Evolutionary conservation across 2,888 invertebrate species (phyloP), one percentile per base, ranked within the genome.

Genomic region (Phoenoteleia sp.): DNA sequence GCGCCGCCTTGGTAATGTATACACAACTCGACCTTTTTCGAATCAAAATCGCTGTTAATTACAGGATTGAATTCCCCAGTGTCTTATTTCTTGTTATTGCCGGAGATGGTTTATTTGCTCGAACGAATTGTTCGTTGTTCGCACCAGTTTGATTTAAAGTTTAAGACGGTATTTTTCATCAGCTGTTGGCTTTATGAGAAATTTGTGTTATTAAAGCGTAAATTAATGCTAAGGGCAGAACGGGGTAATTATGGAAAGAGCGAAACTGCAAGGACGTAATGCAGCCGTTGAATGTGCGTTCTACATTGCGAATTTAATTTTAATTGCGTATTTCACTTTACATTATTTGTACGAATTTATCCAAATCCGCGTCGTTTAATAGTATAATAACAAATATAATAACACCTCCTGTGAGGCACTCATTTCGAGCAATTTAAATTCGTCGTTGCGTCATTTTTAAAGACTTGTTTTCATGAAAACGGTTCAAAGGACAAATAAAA

Each of bases 31-130:
- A 33, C 45, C 56, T 56, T 60, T 81, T 75, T 54, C 69, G 36
- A 76, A 76, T 82, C 82, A 82, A 71, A 82, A 71, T 82, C 39
- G 60, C 49, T 58, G 47, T 82, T 82, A 71, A 82, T 82, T 82
- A 66, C 71, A 23, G 27, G 19, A 82, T 71, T 82, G 36, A 58
- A 81, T 76, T 67, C 75, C 69, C 62, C 9, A 47, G 56, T 47
- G 64, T 49, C 72, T 74, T 60, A 27, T 58, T 66, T 72, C 36
- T 72, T 25, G 21, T 19, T 54, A 45, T 23, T 47, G 0, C 27
- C 29, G 17, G 7, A 11, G 60, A 54, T 42, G 21, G 36, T 76
- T 58, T 67, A 42, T 64, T 47, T 66, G 25, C 15, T 25, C 54
- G 21, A 72, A 42, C 27, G 29, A 67, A 75, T 64, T 62, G 60